Evolutionary conservation across 2,113 vertebrate genomes (phyloP), one percentile per base, ranked within the genome.

Genomic region (Enhydra lutris): DNA sequence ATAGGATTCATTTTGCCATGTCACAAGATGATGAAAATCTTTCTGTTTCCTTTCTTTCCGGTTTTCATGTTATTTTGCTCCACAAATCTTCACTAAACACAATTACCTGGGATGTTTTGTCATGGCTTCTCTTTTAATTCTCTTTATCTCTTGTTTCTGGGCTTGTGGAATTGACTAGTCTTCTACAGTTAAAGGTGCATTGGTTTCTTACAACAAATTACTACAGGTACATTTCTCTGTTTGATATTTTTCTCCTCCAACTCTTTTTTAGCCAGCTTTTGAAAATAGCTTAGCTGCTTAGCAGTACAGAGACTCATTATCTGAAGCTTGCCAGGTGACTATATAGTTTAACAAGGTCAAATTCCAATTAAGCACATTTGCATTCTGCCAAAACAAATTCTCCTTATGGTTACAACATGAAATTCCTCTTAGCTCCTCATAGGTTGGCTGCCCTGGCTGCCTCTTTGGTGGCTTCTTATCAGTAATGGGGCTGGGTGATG

Each of bases 371-470:
- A 95, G 79, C 57, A 55, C 92, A 96, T 95, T 94, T 94, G 26
- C 85, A 73, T 94, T 93, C 88, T 94, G 91, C 87, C 83, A 89
- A 91, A 98, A 95, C 96, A 96, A 97, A 97, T 94, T 95, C 92
- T 96, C 87, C 95, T 74, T 95, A 83, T 79, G 55, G 39, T 91
- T 95, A 94, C 88, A 69, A 93, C 29, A 81, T 65, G 61, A 91
- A 90, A 91, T 95, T 88, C 36, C 84, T 95, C 69, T 95, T 78
- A 78, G 78, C 36, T 71, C 55, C 93, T 96, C 52, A 52, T 4
- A 57, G 67, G 55, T n/a, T 57, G n/a, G 26, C 82, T 88, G 79
- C 3, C 6, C 42, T 76, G 6, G 14, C 55, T 87, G 34, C 52
- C 36, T 61, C 88, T 65, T 79, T 42, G 52, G 74, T 59, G 10